These are phyloP conservation scores for Columba guinea DNA, from an alignment of 2,797 vertebrate genomes.

Conservation along the genomic window DNA sequence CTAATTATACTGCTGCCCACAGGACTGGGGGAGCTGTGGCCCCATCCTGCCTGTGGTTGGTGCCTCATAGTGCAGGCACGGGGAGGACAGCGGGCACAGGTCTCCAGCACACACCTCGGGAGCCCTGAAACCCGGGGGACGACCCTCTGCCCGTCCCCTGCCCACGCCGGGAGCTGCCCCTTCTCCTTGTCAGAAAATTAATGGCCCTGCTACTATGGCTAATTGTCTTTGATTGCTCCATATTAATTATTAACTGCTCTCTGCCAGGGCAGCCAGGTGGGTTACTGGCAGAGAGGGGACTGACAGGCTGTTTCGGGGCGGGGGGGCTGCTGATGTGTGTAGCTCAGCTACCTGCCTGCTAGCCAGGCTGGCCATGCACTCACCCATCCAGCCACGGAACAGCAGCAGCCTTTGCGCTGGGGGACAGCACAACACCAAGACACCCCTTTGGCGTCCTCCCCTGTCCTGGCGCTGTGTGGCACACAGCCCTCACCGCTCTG, in stretches of 20 bases:
- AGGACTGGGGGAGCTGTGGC: neutral
- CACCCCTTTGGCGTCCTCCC: neutral
- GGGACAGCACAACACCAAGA: neutral
- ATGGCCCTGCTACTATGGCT: slow-evolving; percentile 79
- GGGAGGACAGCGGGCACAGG: neutral
- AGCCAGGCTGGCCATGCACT: neutral
- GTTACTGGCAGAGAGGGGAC: slow-evolving; percentile 56
- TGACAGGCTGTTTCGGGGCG: neutral
- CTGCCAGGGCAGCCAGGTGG: slow-evolving; percentile 50
- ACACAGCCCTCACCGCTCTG: fast-evolving
- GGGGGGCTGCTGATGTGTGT: neutral
- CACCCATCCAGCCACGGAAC: neutral
- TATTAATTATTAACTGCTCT: slow-evolving; percentile 85
- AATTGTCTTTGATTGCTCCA: slow-evolving; percentile 85
- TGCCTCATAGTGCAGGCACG: neutral
- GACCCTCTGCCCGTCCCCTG: neutral
- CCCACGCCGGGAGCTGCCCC: fast-evolving
- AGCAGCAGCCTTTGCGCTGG: neutral
- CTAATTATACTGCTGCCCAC: neutral
- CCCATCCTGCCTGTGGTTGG: neutral
- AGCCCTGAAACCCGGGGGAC: neutral
- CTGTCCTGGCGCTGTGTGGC: fast-evolving
- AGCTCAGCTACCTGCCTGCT: neutral
- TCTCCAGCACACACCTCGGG: neutral
- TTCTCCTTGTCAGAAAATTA: slow-evolving; percentile 74